Evolutionary conservation across 2,113 vertebrate genomes (phyloP), one percentile per base, ranked within the genome.

Genomic region (Patagioenas fasciata): DNA sequence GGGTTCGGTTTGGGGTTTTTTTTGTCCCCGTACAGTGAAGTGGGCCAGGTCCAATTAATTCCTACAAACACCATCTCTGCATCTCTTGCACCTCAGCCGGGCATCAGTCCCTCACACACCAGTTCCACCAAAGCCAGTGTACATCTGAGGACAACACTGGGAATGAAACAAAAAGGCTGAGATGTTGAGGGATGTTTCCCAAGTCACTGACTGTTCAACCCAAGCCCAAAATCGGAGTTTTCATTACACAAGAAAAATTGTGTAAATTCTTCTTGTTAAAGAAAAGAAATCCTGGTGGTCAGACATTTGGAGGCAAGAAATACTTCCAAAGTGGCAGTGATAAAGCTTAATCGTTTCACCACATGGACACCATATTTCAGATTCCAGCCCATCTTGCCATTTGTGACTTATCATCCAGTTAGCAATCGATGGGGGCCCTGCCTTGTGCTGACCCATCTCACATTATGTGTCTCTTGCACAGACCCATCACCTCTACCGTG

Each of bases 381-480:
- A 24, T 20, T 58, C 40, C 53, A 50, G 60, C 31, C 56, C 79
- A 54, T 74, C 51, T 73, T 73, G n/a, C 51, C 34, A 31, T 24
- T 86, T 78, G 25, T 73, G 23, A 83, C 82, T 82, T 64, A 77
- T 77, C 1, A 1, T 36, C 16, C 10, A 5, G 14, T 56, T 32
- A 74, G 67, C 56, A 74, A 73, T 17, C 1, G 1, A 60, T 7
- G 28, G 11, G 48, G 18, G 14, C 60, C 38, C 40, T 65, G 24
- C 8, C 0, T 19, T 58, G 19, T 4, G 67, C 5, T 0, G 1
- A 13, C 40, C 40, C 40, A 66, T 25, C 32, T 82, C 2, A 0
- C 5, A 2, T 38, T 11, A 60, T 13, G 2, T 38, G 4, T 56
- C 20, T 18, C 71, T 54, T 18, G 9, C 20, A 34, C 10, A 34